Evolutionary conservation across 2,797 vertebrate genomes (phyloP), one percentile per base, ranked within the genome.

Genomic region (Gephyroberyx darwinii): DNA sequence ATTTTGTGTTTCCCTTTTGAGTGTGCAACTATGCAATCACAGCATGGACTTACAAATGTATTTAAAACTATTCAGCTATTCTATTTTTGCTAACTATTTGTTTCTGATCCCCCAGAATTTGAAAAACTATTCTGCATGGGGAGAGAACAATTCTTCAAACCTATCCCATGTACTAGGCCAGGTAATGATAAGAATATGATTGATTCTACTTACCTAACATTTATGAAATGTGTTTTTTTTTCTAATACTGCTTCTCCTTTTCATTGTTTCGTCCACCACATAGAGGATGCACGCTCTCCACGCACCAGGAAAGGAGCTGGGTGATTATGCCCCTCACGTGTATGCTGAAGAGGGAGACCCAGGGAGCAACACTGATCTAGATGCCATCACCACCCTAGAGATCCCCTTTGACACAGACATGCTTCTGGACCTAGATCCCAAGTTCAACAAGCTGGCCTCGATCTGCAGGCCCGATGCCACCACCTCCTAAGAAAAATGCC

Each of bases 301-400:
- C 53, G 13, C 9, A 6, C 22, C 10, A 33, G 75, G 8, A 10
- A 47, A 69, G n/a, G 87, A 90, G 52, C 64, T 81, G 33, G 17
- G 8, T 3, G 71, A 91, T 74, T 88, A 92, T 26, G 6, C 41
- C 19, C 91, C 90, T 3, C 66, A 57, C 51, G 64, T 75, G 10
- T 93, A 92, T 3, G 47, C 81, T 8, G 80, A 89, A 4, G 92
- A 93, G 69, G 89, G 83, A 48, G 68, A 85, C 9, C 0, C 1
- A 2, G 47, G 30, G 0, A 39, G 13, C 13, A 41, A 7, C 20
- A 16, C 4, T 19, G 33, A 87, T 5, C 74, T 91, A 5, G 90
- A 93, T 5, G 64, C 78, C 51, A 86, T 93, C 59, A 83, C 84
- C 41, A 81, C 92, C 26, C 2, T 80, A 5, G 90, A 90, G 5